Evolutionary conservation across 2,113 vertebrate species (phyloP).

Genomic region (Fregata magnificens): DNA sequence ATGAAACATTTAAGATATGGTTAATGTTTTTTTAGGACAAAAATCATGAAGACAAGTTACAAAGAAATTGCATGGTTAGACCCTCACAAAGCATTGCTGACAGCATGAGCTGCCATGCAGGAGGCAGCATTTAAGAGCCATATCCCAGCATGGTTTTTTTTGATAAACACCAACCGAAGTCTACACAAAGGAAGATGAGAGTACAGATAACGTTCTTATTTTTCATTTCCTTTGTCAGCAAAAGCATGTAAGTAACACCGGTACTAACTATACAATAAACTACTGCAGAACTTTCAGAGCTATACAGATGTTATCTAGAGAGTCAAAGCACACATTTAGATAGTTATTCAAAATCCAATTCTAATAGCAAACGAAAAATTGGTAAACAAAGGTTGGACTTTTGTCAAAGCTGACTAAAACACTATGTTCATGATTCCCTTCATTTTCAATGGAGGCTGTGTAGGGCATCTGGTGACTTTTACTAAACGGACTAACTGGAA

Average conservation of each 20-base stretch:
- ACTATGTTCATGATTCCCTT: background rate
- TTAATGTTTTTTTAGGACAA: background rate
- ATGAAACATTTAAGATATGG: background rate
- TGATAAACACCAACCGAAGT: background rate
- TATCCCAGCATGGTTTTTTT: background rate
- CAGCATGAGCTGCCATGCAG: background rate
- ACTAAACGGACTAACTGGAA: background rate
- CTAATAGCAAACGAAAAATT: background rate
- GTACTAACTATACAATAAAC: background rate
- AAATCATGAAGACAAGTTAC: background rate
- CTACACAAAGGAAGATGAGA: background rate
- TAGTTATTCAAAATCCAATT: constrained; percentile 16
- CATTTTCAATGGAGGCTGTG: background rate
- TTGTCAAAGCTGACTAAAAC: background rate
- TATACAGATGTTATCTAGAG: background rate
- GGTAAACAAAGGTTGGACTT: background rate
- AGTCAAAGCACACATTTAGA: background rate
- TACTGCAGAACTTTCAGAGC: background rate
- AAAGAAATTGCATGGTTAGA: background rate
- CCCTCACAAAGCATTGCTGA: background rate
- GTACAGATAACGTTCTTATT: background rate
- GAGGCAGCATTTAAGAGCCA: background rate
- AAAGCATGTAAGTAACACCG: background rate
- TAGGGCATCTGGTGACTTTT: background rate
- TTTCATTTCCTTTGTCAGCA: background rate